A percentile compares a stretch with the other conserved stretches of the same genome.
phyloP scores from a whole-genome alignment of 2,113 vertebrate species.

The Furnarius figulus region DNA sequence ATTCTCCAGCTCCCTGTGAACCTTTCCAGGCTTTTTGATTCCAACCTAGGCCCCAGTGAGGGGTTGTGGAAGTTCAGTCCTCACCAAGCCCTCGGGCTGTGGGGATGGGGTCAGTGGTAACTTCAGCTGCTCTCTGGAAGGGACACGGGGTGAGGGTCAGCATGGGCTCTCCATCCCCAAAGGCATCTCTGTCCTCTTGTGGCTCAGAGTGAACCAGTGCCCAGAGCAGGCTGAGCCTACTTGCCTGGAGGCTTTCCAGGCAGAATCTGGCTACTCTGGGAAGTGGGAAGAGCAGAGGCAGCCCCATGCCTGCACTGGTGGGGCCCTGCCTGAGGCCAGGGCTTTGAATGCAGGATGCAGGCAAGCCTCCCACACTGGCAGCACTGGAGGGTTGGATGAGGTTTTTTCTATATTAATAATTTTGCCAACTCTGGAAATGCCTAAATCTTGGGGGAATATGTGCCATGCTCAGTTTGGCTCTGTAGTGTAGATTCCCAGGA shows the following conservation, averaged over 20 bases:
- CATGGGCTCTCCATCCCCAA: rapidly evolving
- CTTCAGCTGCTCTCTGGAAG: neutral
- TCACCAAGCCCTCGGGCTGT: rapidly evolving
- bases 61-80: neutral
- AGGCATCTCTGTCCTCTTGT: rapidly evolving
- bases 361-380: neutral
- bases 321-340: rapidly evolving
- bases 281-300: neutral
- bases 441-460: neutral
- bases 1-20: neutral
- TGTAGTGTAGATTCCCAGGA: neutral
- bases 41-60: too few relatives aligned
- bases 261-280: rapidly evolving
- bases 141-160: neutral
- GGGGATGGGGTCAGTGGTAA: neutral
- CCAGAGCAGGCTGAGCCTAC: neutral
- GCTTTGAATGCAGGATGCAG: neutral
- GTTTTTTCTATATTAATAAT: neutral
- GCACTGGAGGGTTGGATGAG: rapidly evolving
- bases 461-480: neutral
- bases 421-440: neutral
- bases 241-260: neutral
- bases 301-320: rapidly evolving
- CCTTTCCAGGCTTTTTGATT: neutral
- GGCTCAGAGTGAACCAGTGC: neutral